Conservation (phyloP, 2,113 vertebrate species). For the Prietella phreatophila region DNA sequence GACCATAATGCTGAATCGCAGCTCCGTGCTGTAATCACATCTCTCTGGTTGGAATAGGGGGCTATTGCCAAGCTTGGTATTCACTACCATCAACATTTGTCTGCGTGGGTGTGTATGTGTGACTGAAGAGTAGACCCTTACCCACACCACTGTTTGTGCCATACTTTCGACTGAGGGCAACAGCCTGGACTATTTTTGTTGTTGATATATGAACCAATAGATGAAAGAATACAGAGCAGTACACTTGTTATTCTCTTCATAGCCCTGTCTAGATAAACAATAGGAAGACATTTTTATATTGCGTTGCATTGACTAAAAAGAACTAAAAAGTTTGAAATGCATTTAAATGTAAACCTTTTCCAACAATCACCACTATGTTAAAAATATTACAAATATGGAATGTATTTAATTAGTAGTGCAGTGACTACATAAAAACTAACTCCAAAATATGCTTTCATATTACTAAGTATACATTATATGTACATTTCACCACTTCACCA, state of each 20-base stretch:
- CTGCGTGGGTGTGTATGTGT: constrained; percentile 40
- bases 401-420: not conserved
- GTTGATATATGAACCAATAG: constrained; percentile 30
- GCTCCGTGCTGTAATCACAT: constrained; percentile 63
- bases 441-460: not conserved
- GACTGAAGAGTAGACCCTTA: constrained; percentile 47
- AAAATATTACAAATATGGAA: not conserved
- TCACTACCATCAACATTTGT: constrained; percentile 32
- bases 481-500: not conserved
- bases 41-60: constrained; percentile 50
- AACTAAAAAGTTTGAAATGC: not conserved
- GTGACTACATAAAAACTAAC: not conserved
- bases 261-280: constrained; percentile 36
- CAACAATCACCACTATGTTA: not conserved
- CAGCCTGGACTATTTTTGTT: constrained; percentile 44
- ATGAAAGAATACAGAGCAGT: constrained; percentile 37
- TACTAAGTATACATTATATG: not conserved
- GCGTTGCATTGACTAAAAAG: not conserved
- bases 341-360: not conserved
- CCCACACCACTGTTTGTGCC: constrained; percentile 40
- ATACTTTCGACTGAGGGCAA: constrained; percentile 39
- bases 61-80: constrained; percentile 47
- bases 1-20: constrained; percentile 73
- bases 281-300: constrained; percentile 27
- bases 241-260: constrained; percentile 30